Conservation (phyloP, 2,888 invertebrate species). For the Spisula solida region DNA sequence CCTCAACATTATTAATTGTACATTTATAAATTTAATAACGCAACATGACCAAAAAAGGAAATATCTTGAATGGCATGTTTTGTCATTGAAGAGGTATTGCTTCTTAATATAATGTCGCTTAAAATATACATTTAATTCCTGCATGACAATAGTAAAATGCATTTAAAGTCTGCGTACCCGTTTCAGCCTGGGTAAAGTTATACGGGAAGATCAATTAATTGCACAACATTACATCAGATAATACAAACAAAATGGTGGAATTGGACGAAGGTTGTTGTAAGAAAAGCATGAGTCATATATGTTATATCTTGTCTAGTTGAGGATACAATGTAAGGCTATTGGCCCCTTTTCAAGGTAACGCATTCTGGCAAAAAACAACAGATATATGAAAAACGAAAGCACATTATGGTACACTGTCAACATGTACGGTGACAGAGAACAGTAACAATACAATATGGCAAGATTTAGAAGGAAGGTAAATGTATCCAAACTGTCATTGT, state of each 20-base stretch:
- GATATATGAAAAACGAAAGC: neutral
- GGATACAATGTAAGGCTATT: neutral
- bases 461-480: neutral
- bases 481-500: neutral
- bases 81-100: too few species aligned
- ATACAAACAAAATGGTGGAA: neutral
- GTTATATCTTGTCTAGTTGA: neutral
- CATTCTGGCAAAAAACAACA: conserved; percentile 3
- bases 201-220: neutral
- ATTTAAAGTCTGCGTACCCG: too few species aligned
- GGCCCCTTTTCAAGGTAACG: neutral
- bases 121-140: too few species aligned
- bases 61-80: too few species aligned
- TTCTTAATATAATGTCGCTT: too few species aligned
- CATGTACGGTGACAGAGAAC: neutral
- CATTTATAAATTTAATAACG: too few species aligned
- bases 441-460: neutral
- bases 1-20: too few species aligned
- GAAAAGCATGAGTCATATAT: neutral
- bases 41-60: too few species aligned
- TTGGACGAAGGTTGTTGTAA: neutral
- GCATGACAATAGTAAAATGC: too few species aligned
- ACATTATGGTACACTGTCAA: neutral
- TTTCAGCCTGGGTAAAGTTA: neutral
- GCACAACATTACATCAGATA: neutral